A percentile compares a stretch with the other conserved stretches of the same genome.
These are phyloP conservation scores for Periparus ater DNA, from an alignment of 2,797 vertebrate genomes.

Conservation along the genomic window DNA sequence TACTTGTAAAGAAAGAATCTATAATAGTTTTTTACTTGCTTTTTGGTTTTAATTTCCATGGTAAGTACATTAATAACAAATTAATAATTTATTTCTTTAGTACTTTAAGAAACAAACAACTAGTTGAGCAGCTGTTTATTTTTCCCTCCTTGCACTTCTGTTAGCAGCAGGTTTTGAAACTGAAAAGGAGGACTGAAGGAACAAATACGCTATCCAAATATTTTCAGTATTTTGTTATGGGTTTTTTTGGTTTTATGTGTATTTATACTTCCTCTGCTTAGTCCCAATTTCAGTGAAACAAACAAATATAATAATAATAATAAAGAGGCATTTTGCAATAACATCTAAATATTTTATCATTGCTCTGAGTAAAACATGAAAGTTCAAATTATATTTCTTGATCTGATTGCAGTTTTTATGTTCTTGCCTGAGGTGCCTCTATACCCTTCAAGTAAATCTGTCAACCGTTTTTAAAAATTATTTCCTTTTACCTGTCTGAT, in stretches of 20 bases:
- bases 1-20: background rate
- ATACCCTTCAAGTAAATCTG: background rate
- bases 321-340: background rate
- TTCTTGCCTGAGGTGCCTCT: background rate
- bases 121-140: background rate
- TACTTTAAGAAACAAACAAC: background rate
- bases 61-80: background rate
- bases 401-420: background rate
- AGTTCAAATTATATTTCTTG: background rate
- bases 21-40: background rate
- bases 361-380: background rate
- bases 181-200: background rate
- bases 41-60: background rate
- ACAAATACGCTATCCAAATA: background rate
- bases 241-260: background rate
- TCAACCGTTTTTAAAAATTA: background rate
- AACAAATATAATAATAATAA: background rate
- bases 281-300: background rate
- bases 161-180: background rate
- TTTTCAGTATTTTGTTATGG: background rate
- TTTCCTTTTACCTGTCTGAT: background rate
- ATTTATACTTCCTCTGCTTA: background rate
- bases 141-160: background rate
- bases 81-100: background rate
- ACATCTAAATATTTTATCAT: constrained; percentile 3